phyloP scores from a whole-genome alignment of 1,140 invertebrate species.

The Heliconius melpomene region DNA sequence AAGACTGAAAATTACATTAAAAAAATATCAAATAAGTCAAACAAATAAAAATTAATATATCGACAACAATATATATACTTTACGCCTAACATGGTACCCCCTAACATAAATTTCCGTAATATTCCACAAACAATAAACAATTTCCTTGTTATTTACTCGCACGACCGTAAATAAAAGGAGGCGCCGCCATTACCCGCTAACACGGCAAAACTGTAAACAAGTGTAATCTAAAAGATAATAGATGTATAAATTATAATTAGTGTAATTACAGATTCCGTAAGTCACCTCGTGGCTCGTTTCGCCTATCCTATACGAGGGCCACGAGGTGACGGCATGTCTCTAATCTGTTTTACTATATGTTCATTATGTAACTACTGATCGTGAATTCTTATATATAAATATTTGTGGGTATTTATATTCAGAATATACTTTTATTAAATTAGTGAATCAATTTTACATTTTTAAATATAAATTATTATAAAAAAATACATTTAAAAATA shows the following conservation, averaged over 20 bases:
- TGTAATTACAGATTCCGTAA: slow-evolving; percentile 16
- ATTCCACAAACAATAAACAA: background rate
- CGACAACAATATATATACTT: too few relatives aligned
- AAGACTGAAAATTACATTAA: too few relatives aligned
- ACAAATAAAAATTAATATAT: too few relatives aligned
- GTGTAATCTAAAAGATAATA: slow-evolving; percentile 23
- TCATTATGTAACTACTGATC: background rate
- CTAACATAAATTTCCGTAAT: background rate
- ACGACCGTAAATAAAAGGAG: background rate
- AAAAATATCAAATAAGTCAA: too few relatives aligned
- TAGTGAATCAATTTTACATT: too few relatives aligned
- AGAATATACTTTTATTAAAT: too few relatives aligned
- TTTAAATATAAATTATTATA: too few relatives aligned
- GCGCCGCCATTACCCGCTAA: slow-evolving; percentile 17
- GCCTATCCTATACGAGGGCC: slow-evolving; percentile 8
- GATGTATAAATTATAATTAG: slow-evolving; percentile 24
- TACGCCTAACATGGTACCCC: background rate
- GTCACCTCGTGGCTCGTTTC: slow-evolving; percentile 1
- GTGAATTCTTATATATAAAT: background rate
- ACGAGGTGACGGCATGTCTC: slow-evolving; percentile 9
- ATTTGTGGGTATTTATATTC: too few relatives aligned
- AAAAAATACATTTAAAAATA: too few relatives aligned
- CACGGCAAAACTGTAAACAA: slow-evolving; percentile 20
- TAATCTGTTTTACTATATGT: slow-evolving; percentile 5
- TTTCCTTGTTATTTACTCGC: background rate